Base-by-base conservation (phyloP, 2,888 invertebrate species). In the Mechanitis messenoides region DNA sequence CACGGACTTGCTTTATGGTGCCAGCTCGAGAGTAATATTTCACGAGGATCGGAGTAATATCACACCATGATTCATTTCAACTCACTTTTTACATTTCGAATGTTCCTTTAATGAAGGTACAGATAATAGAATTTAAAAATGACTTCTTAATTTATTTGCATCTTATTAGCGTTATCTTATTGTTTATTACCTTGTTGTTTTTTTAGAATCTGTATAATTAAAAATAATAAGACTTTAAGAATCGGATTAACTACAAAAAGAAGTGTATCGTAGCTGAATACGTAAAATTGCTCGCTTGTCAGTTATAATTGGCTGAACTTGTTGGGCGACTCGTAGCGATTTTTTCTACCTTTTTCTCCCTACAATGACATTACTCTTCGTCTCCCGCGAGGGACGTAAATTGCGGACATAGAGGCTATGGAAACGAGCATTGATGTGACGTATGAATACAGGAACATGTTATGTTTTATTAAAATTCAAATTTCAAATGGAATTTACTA, bases 221-320 rank as follows among this genome's bases (percentile, higher is more conserved):
- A 60, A 63, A 56, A 45, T 63, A 59, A 62, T 53, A 58, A 62
- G 59, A 28, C 45, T 54, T 47, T 53, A 58, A 62, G 59, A 28
- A 33, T 54, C 38, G 42, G 53, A 62, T 63, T 56, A 59, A 69
- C 68, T 71, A 55, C 47, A 61, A 65, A 63, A 60, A 56, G 60
- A 50, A 56, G 60, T 63, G 45, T 20, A 20, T 20, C 20, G 20
- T 64, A 55, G 64, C 38, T 50, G 64, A 70, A 69, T 73, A 75
- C 75, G 80, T 76, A 80, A 83, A 84, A 84, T 83, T 84, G 81
- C 81, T 81, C 78, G 81, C 85, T 82, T 85, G 89, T 90, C 90
- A 88, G 82, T 86, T 90, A 88, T 91, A 90, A 91, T 90, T 91
- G 90, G 89, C 85, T 87, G 87, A 88, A 86, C 88, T 88, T 88